phyloP scores from a whole-genome alignment of 2,113 vertebrate species.

The Spilogale gracilis region DNA sequence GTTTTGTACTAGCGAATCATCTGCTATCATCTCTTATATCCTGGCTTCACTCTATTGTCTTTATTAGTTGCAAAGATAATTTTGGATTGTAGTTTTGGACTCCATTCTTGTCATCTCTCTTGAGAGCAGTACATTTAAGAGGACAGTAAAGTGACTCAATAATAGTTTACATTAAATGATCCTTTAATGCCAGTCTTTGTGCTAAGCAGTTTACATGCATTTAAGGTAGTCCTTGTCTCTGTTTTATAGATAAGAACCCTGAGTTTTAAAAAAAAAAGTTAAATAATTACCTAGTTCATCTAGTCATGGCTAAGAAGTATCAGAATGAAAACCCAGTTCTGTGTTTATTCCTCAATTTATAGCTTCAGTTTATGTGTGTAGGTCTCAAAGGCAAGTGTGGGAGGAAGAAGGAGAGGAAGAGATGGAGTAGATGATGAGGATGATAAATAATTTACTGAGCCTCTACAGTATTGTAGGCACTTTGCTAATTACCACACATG shows the following conservation, averaged over 20 bases:
- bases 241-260: neutral
- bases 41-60: constrained; percentile 1
- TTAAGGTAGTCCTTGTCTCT: neutral
- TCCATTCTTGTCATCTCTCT: neutral
- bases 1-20: neutral
- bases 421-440: neutral
- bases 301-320: neutral
- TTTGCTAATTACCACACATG: neutral
- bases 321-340: constrained; percentile 4
- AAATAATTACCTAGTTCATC: neutral
- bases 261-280: constrained; percentile 41
- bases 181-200: constrained; percentile 21
- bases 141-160: neutral
- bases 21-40: neutral
- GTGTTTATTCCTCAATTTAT: constrained; percentile 12
- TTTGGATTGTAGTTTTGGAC: neutral
- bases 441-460: neutral
- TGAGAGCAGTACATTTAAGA: neutral
- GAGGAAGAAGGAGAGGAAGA: neutral
- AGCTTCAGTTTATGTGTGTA: neutral
- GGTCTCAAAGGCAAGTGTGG: neutral
- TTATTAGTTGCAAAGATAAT: neutral
- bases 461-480: neutral
- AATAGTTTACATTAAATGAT: neutral
- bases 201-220: neutral